These are phyloP conservation scores for Clupea harengus DNA, from an alignment of 2,113 vertebrate species.

Conservation along the genomic window DNA sequence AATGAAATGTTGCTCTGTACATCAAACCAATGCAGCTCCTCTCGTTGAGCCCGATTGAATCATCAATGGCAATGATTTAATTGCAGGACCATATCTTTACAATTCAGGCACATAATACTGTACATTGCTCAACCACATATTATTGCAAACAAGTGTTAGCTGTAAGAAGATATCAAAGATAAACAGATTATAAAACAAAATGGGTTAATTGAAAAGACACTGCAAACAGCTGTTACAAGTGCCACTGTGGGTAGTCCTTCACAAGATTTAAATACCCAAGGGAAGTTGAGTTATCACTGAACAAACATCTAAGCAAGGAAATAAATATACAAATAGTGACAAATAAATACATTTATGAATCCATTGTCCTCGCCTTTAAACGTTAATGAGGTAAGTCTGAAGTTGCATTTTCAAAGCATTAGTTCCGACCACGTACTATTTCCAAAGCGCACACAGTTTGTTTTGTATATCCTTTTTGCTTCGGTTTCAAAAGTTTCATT, in stretches of 20 bases:
- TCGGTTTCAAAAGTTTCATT: neutral
- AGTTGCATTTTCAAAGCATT: neutral
- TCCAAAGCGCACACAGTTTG: constrained; percentile 46
- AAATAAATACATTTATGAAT: constrained; percentile 66
- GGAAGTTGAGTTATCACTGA: constrained; percentile 34
- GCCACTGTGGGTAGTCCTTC: constrained; percentile 31
- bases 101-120: neutral
- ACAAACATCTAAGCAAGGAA: constrained; percentile 51
- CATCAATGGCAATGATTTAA: neutral
- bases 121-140: neutral
- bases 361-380: constrained; percentile 13
- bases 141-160: constrained; percentile 15
- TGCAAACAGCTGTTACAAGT: constrained; percentile 26
- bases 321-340: constrained; percentile 70
- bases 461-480: constrained; percentile 18
- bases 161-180: constrained; percentile 6
- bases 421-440: constrained; percentile 20
- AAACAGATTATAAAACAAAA: constrained; percentile 12
- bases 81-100: neutral
- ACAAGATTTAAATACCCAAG: constrained; percentile 34
- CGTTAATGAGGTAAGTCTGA: constrained; percentile 23
- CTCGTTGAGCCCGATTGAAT: neutral
- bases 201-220: constrained; percentile 2
- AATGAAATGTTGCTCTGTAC: constrained; percentile 39
- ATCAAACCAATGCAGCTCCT: constrained; percentile 20